phyloP scores from a whole-genome alignment of 2,888 invertebrate genomes.

The Argynnis bischoffii region DNA sequence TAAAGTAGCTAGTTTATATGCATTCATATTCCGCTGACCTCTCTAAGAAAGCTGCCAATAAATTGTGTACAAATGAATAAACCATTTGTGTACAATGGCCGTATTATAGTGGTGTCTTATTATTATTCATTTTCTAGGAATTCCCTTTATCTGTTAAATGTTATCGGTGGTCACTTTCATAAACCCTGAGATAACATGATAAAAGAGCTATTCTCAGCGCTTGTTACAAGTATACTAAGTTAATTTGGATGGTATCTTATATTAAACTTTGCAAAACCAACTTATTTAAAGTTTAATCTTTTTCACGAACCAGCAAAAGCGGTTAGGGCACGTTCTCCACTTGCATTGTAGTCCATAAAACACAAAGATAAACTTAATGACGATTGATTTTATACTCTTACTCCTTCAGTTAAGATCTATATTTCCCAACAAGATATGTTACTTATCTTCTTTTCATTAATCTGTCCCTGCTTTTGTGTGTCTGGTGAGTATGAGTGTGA shows the following conservation, averaged over 20 bases:
- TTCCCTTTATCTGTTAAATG: constrained; percentile 55
- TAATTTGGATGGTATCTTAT: not conserved
- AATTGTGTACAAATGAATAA: constrained; percentile 30
- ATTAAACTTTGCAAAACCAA: constrained; percentile 33
- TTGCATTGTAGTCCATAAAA: constrained; percentile 58
- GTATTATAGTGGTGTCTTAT: constrained; percentile 40
- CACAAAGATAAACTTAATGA: constrained; percentile 54
- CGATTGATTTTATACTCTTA: constrained; percentile 58
- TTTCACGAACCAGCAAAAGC: constrained; percentile 72
- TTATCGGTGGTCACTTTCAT: constrained; percentile 56
- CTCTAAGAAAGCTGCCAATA: constrained; percentile 23
- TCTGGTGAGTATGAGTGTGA: constrained; percentile 77
- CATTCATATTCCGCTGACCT: constrained; percentile 11
- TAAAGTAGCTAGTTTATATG: constrained; percentile 6
- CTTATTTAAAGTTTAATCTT: constrained; percentile 48
- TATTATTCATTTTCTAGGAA: constrained; percentile 55
- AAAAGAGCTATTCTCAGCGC: constrained; percentile 21
- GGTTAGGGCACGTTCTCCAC: constrained; percentile 78
- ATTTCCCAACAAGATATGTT: constrained; percentile 38
- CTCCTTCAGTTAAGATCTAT: constrained; percentile 51
- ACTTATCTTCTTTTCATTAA: constrained; percentile 58
- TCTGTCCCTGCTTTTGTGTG: constrained; percentile 72
- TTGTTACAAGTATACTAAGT: not conserved
- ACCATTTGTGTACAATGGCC: constrained; percentile 10
- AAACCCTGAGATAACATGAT: constrained; percentile 44